Evolutionary conservation across 1,140 invertebrate genomes (phyloP).

Genomic region (Micrasema longulum): DNA sequence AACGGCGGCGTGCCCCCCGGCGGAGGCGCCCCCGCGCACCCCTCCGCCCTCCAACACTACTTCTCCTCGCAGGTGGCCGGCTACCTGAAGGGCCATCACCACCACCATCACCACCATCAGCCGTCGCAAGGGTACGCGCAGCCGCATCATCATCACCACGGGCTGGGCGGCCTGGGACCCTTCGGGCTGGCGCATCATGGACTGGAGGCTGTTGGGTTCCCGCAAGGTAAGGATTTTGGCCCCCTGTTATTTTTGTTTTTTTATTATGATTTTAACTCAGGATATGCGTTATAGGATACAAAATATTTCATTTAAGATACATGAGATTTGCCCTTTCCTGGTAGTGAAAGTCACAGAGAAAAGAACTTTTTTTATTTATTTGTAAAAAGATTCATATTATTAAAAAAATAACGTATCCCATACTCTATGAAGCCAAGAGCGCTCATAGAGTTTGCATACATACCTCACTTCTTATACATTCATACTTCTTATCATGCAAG

Average conservation of each 20-base stretch:
- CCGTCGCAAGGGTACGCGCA: conserved; percentile 61
- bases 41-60: conserved; percentile 66
- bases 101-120: conserved; percentile 62
- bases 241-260: neutral
- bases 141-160: conserved; percentile 66
- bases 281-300: too few relatives aligned
- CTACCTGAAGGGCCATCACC: conserved; percentile 63
- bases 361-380: neutral
- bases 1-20: conserved; percentile 31
- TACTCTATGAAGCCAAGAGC: too few relatives aligned
- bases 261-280: neutral
- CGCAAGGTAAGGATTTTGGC: conserved; percentile 61
- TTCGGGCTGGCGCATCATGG: conserved; percentile 66
- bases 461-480: too few relatives aligned
- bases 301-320: neutral
- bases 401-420: too few relatives aligned
- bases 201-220: conserved; percentile 65
- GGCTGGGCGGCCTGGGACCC: conserved; percentile 63
- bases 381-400: too few relatives aligned
- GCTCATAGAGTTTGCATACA: too few relatives aligned
- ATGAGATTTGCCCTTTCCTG: neutral
- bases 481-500: too few relatives aligned
- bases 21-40: conserved; percentile 35
- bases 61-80: conserved; percentile 58
- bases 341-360: neutral